Evolutionary conservation across 2,888 invertebrate species (phyloP).

Genomic region (Aphodius granarius): DNA sequence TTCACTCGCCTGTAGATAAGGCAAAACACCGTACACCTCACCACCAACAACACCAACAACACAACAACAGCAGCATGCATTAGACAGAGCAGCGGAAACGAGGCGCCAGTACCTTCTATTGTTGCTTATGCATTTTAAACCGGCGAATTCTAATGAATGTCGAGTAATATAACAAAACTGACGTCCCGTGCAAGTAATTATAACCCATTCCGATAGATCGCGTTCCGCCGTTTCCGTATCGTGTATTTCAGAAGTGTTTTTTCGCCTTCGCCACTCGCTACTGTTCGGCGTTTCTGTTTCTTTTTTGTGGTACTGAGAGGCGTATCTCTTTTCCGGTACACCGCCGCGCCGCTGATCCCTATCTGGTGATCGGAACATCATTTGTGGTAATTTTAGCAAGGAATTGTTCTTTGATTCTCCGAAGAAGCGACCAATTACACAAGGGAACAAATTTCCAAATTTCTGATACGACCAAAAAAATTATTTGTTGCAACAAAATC

Average conservation of each 20-base stretch:
- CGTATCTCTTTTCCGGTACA: neutral
- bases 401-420: neutral
- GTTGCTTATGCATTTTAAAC: neutral
- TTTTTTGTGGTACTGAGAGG: neutral
- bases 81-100: neutral
- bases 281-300: neutral
- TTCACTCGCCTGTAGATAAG: too few relatives aligned
- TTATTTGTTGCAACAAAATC: too few relatives aligned
- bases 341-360: neutral
- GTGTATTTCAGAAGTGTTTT: neutral
- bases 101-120: neutral
- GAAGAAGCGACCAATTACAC: neutral
- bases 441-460: too few relatives aligned
- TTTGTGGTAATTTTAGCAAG: neutral
- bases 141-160: neutral
- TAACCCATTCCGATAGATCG: neutral
- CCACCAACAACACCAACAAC: too few relatives aligned
- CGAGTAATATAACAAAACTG: neutral
- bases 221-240: neutral
- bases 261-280: neutral
- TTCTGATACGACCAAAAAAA: too few relatives aligned
- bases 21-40: too few relatives aligned
- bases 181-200: neutral
- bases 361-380: neutral
- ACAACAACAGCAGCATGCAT: neutral